Percentiles rank a stretch among this genome's conserved stretches.
Evolutionary conservation across 1,140 invertebrate species (phyloP).

Genomic region (Bombus picipes): DNA sequence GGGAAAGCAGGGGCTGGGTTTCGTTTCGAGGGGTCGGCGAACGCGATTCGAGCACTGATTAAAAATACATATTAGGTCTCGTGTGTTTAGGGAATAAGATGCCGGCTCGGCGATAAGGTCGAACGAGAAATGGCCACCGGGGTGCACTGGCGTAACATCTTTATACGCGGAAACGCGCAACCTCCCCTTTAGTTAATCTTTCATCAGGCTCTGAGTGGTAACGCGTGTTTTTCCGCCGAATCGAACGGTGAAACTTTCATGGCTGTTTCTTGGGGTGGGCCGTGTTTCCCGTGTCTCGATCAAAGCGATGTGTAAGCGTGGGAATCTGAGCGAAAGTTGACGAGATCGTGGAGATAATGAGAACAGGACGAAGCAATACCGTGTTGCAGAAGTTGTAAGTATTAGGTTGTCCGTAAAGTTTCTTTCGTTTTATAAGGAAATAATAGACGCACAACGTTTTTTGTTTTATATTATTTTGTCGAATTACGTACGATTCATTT

Average conservation of each 20-base stretch:
- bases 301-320: too few species aligned
- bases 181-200: slow-evolving; percentile 13
- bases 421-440: too few species aligned
- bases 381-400: too few species aligned
- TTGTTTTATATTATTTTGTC: too few species aligned
- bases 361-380: too few species aligned
- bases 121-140: slow-evolving; percentile 27
- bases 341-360: not conserved
- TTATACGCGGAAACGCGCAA: slow-evolving; percentile 15
- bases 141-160: slow-evolving; percentile 16
- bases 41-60: slow-evolving; percentile 70
- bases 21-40: not conserved
- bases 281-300: too few species aligned
- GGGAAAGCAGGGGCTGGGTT: too few species aligned
- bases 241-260: slow-evolving; percentile 44
- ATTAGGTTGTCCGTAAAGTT: too few species aligned
- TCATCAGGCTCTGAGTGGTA: slow-evolving; percentile 29
- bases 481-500: too few species aligned
- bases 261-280: not conserved
- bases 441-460: too few species aligned
- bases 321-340: not conserved
- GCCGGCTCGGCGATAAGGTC: slow-evolving; percentile 48
- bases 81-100: slow-evolving; percentile 68
- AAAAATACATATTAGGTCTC: slow-evolving; percentile 72
- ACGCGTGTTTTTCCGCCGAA: slow-evolving; percentile 37